Conservation (phyloP, 2,797 vertebrate genomes). For the Scarus forsteni region DNA sequence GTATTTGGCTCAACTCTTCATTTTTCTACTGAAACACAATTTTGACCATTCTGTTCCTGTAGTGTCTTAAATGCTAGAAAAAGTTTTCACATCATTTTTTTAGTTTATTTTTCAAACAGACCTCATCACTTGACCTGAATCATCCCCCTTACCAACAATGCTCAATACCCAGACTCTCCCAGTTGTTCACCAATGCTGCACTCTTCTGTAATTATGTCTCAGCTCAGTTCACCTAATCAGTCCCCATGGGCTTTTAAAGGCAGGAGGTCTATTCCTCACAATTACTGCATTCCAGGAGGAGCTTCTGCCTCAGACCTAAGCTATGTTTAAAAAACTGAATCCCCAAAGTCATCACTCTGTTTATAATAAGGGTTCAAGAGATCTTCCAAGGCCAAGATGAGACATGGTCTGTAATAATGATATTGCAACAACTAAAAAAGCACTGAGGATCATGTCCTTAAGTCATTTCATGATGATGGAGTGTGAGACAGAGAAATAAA, state of each 20-base stretch:
- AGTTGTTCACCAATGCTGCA: constrained; percentile 32
- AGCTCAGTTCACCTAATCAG: constrained; percentile 54
- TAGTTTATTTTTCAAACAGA: not conserved
- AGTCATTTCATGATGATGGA: not conserved
- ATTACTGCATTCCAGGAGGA: constrained; percentile 40
- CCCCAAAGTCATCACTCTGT: constrained; percentile 22
- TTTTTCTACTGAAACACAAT: not conserved
- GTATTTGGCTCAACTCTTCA: not conserved
- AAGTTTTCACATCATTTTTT: not conserved
- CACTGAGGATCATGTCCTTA: not conserved
- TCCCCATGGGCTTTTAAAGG: constrained; percentile 53
- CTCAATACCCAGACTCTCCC: constrained; percentile 17
- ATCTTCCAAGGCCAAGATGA: not conserved
- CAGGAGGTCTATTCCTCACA: constrained; percentile 46
- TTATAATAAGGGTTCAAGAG: constrained; percentile 22
- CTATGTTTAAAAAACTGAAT: constrained; percentile 43
- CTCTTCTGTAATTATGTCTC: constrained; percentile 56
- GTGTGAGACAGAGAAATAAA: no score
- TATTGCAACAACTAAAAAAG: constrained; percentile 5
- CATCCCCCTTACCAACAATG: not conserved
- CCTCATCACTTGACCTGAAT: not conserved
- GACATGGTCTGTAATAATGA: not conserved
- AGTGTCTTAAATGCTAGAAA: constrained; percentile 10
- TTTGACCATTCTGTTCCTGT: not conserved
- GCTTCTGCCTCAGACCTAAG: constrained; percentile 16